Evolutionary conservation across 2,797 vertebrate species (phyloP).

Genomic region (Ciconia nigra): DNA sequence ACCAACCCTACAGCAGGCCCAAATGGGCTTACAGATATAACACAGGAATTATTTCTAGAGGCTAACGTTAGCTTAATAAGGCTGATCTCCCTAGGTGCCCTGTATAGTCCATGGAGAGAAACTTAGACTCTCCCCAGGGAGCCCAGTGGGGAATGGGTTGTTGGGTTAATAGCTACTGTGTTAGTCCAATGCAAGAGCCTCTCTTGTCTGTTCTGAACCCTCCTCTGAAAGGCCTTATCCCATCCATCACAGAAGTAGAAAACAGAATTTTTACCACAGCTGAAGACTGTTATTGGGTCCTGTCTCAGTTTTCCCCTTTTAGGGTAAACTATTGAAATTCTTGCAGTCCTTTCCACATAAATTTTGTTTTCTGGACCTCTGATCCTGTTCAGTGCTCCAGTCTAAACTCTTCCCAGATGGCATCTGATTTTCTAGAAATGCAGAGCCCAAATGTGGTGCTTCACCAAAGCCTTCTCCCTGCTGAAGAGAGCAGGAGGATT

Average conservation of each 20-base stretch:
- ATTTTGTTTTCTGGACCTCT: neutral
- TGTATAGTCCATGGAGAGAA: neutral
- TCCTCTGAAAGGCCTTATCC: neutral
- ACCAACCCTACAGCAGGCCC: neutral
- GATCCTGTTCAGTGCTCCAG: neutral
- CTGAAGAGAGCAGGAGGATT: neutral
- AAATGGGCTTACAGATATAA: neutral
- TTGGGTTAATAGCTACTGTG: neutral
- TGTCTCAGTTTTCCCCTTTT: neutral
- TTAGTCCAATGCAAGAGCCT: neutral
- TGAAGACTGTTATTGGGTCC: neutral
- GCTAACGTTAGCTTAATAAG: neutral
- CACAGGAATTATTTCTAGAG: neutral
- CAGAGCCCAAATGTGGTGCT: neutral
- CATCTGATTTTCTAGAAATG: neutral
- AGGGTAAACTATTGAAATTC: neutral
- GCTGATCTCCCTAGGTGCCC: neutral
- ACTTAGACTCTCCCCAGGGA: neutral
- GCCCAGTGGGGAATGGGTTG: fast-evolving
- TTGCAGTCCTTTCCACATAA: neutral
- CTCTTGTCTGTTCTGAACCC: neutral
- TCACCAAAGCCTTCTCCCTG: neutral
- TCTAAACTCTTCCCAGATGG: neutral
- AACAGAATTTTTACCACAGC: neutral
- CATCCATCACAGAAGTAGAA: neutral